phyloP scores from a whole-genome alignment of 2,113 vertebrate genomes.

The Paralichthys olivaceus region DNA sequence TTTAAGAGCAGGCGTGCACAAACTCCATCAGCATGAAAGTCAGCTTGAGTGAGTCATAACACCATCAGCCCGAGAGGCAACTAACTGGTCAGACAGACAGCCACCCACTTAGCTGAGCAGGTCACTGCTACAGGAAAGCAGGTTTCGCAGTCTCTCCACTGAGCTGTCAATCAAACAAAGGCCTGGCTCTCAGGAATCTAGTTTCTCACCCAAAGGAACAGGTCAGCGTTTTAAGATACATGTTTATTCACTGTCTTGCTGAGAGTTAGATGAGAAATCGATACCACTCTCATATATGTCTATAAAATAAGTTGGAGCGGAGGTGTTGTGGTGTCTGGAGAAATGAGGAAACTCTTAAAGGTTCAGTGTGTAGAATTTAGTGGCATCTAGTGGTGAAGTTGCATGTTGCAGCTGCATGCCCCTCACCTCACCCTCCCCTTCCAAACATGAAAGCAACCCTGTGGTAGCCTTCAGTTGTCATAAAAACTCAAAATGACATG shows the following conservation, averaged over 20 bases:
- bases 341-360: too few species aligned
- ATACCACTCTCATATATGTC: background rate
- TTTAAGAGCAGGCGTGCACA: background rate
- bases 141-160: background rate
- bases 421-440: too few species aligned
- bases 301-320: background rate
- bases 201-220: background rate
- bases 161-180: slow-evolving; percentile 14
- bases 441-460: too few species aligned
- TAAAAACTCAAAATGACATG: too few species aligned
- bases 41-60: slow-evolving; percentile 4
- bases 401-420: too few species aligned
- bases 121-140: slow-evolving; percentile 6
- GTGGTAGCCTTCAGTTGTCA: too few species aligned
- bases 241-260: background rate
- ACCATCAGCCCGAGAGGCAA: slow-evolving; percentile 12
- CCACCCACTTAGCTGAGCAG: background rate
- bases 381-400: too few species aligned
- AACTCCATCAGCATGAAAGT: background rate
- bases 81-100: slow-evolving; percentile 30
- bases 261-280: background rate
- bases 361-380: too few species aligned
- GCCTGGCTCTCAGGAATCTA: background rate
- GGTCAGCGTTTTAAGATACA: background rate
- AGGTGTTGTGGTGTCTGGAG: too few species aligned